phyloP scores from a whole-genome alignment of 2,888 invertebrate species.

The Hecatera dysodea region DNA sequence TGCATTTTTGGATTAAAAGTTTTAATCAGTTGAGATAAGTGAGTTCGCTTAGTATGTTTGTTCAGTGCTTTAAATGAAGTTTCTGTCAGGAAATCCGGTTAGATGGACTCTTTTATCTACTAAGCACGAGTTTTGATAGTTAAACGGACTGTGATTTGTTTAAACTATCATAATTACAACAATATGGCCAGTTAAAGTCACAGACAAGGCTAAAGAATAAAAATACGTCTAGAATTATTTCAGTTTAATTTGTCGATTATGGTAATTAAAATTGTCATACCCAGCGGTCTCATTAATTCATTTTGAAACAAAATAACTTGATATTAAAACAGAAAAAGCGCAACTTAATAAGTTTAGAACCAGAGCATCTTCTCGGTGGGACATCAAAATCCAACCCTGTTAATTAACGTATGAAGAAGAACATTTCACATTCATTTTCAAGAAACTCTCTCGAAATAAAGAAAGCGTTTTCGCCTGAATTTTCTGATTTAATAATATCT shows the following conservation, averaged over 20 bases:
- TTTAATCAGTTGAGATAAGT: slow-evolving; percentile 59
- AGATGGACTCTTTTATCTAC: slow-evolving; percentile 1
- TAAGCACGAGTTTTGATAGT: not conserved
- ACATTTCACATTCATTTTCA: slow-evolving; percentile 80
- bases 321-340: slow-evolving; percentile 43
- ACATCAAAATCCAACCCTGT: slow-evolving; percentile 68
- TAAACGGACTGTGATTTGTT: too few species aligned
- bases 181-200: not conserved
- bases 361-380: slow-evolving; percentile 69
- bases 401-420: slow-evolving; percentile 83
- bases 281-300: not conserved
- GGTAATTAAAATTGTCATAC: not conserved
- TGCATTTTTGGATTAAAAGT: slow-evolving; percentile 67
- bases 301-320: slow-evolving; percentile 50
- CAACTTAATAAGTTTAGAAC: slow-evolving; percentile 71
- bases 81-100: slow-evolving; percentile 9
- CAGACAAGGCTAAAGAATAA: slow-evolving; percentile 21
- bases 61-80: slow-evolving; percentile 24
- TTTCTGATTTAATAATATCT: slow-evolving; percentile 76
- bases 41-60: slow-evolving; percentile 49
- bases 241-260: not conserved
- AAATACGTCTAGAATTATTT: not conserved
- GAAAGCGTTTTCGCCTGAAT: slow-evolving; percentile 73
- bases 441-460: slow-evolving; percentile 76
- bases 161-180: not conserved